Percentiles rank a stretch among this genome's conserved stretches.
Evolutionary conservation across 2,113 vertebrate genomes (phyloP).

Genomic region (Pelobates fuscus): DNA sequence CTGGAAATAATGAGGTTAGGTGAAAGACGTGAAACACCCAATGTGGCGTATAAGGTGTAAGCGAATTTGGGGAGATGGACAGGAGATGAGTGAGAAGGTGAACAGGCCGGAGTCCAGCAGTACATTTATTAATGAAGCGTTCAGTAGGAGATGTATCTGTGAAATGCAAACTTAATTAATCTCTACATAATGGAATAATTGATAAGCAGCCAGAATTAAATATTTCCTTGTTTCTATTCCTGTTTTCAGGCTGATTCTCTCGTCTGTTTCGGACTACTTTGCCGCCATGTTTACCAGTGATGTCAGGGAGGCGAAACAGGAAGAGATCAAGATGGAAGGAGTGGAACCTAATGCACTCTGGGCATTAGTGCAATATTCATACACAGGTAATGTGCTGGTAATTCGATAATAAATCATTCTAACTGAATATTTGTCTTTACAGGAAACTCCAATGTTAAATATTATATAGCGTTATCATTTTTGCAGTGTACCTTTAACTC

Average conservation of each 20-base stretch:
- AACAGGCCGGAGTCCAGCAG: too few relatives aligned
- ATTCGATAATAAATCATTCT: background rate
- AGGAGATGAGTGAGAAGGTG: too few relatives aligned
- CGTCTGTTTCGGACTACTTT: conserved; percentile 98
- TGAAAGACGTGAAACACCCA: too few relatives aligned
- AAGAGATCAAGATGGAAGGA: conserved; percentile 97
- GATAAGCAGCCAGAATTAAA: conserved; percentile 46
- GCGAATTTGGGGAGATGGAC: too few relatives aligned
- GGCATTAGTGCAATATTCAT: conserved; percentile 95
- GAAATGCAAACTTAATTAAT: conserved; percentile 56
- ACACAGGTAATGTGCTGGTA: conserved; percentile 76
- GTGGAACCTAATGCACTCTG: conserved; percentile 95
- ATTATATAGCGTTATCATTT: too few relatives aligned
- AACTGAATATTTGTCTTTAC: too few relatives aligned
- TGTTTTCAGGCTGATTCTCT: conserved; percentile 84
- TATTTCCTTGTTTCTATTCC: conserved; percentile 8
- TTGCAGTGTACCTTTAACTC: too few relatives aligned
- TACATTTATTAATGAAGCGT: too few relatives aligned
- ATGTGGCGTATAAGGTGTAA: too few relatives aligned
- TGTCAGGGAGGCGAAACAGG: conserved; percentile 93
- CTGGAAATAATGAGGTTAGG: too few relatives aligned
- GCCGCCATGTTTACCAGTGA: conserved; percentile 98
- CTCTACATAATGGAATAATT: conserved; percentile 17
- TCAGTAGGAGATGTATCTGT: too few relatives aligned
- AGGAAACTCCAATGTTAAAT: too few relatives aligned